phyloP scores from a whole-genome alignment of 2,797 vertebrate genomes.

The Galagoides demidoff region DNA sequence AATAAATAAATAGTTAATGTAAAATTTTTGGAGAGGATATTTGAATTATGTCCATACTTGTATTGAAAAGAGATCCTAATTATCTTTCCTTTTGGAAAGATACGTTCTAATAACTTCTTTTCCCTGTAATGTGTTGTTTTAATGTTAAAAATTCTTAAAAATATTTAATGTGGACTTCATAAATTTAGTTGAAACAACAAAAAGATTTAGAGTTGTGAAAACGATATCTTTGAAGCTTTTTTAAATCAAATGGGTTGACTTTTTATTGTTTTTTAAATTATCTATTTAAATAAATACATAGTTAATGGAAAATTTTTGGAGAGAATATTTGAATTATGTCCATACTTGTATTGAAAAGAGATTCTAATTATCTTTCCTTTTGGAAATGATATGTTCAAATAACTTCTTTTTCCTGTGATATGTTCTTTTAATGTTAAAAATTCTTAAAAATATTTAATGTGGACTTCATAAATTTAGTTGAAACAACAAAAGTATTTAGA shows the following conservation, averaged over 20 bases:
- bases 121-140: neutral
- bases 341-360: neutral
- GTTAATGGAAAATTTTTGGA: neutral
- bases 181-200: neutral
- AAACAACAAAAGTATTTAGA: neutral
- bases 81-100: neutral
- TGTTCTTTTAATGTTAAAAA: neutral
- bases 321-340: neutral
- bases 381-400: neutral
- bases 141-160: neutral
- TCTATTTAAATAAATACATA: neutral
- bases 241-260: neutral
- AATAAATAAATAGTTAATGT: neutral
- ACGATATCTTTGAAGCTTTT: neutral
- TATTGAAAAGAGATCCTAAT: neutral
- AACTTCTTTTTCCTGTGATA: neutral
- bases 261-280: too few relatives aligned
- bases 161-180: neutral
- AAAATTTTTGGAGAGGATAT: neutral
- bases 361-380: conserved; percentile 6
- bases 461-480: neutral
- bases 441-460: neutral
- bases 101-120: neutral
- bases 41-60: neutral
- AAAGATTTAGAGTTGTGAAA: neutral